A percentile compares a stretch with the other conserved stretches of the same genome.
These are phyloP conservation scores for Salminus brasiliensis DNA, from an alignment of 2,113 vertebrate genomes.

Conservation along the genomic window DNA sequence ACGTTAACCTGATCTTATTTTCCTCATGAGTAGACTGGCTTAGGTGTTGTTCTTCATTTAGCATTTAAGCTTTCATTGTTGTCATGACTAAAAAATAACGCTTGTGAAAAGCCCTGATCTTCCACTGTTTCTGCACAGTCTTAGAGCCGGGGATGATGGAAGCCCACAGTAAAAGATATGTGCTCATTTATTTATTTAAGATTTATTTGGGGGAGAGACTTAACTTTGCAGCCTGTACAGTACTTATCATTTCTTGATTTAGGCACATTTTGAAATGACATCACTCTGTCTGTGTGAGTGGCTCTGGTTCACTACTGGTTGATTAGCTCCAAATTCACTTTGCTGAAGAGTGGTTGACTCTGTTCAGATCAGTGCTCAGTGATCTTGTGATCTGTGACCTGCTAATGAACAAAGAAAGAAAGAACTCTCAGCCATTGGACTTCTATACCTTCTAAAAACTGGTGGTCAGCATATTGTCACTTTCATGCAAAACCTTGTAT, in stretches of 20 bases:
- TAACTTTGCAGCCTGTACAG: slow-evolving; percentile 70
- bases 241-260: slow-evolving; percentile 58
- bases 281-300: slow-evolving; percentile 50
- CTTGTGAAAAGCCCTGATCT: slow-evolving; percentile 3
- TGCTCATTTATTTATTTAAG: slow-evolving; percentile 78
- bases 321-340: slow-evolving; percentile 5
- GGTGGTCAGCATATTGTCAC: background rate
- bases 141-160: slow-evolving; percentile 56
- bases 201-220: slow-evolving; percentile 66
- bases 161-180: slow-evolving; percentile 60
- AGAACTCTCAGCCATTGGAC: too few species aligned
- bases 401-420: background rate
- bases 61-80: slow-evolving; percentile 9
- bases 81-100: background rate
- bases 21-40: background rate
- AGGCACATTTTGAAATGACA: slow-evolving; percentile 61
- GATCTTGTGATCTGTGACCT: background rate
- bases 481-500: too few species aligned
- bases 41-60: background rate
- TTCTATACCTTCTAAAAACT: background rate
- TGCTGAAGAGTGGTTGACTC: background rate
- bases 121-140: slow-evolving; percentile 24
- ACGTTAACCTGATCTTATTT: background rate
- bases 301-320: background rate
- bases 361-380: background rate